A percentile compares a stretch with the other conserved stretches of the same genome.
Conservation (phyloP, 2,888 invertebrate genomes). For the Ormyrus rosae region DNA sequence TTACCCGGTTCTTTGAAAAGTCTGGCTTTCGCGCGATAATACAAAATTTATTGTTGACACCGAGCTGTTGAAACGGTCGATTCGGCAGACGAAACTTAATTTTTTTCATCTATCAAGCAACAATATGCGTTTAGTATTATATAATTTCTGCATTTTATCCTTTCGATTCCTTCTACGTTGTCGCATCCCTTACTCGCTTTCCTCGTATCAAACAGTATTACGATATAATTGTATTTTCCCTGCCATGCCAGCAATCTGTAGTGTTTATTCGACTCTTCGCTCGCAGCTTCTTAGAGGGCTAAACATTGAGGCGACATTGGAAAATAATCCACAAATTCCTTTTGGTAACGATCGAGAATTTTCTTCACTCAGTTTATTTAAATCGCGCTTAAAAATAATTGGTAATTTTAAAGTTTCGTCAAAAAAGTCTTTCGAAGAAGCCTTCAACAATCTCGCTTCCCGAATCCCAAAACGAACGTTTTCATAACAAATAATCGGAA, state of each 20-base stretch:
- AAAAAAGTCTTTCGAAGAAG: no score
- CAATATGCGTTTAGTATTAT: conserved; percentile 32
- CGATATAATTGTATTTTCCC: conserved; percentile 22
- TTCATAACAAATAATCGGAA: background rate
- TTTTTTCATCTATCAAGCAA: conserved; percentile 29
- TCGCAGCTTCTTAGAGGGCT: background rate
- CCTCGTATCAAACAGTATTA: conserved; percentile 33
- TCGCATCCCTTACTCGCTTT: background rate
- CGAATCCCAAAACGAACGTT: no score
- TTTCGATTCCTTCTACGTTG: conserved; percentile 1
- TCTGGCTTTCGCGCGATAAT: no score
- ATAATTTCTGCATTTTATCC: conserved; percentile 11
- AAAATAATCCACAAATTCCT: background rate
- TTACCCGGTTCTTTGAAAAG: no score
- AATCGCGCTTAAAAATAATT: no score
- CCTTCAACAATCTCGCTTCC: no score
- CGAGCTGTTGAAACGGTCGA: background rate
- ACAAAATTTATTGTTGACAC: no score
- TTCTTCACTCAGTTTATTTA: no score
- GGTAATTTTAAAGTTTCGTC: no score
- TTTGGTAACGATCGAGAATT: background rate
- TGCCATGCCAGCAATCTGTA: background rate
- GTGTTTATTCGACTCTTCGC: background rate
- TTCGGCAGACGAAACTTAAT: conserved; percentile 11
- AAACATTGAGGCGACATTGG: conserved; percentile 1